Evolutionary conservation across 2,797 vertebrate genomes (phyloP).

Genomic region (Bothrops alternatus): DNA sequence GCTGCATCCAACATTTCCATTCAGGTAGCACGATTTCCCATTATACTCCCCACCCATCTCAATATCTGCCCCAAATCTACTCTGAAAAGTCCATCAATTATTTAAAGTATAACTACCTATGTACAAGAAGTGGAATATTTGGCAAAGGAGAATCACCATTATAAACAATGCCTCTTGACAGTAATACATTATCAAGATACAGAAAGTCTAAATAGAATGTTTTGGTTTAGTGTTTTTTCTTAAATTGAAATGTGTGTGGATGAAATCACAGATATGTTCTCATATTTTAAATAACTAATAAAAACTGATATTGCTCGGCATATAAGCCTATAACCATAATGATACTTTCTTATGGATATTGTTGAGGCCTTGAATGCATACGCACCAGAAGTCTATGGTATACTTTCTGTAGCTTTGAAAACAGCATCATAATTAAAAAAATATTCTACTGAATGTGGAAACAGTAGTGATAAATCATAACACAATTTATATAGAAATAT

Average conservation of each 20-base stretch:
- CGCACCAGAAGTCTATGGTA: background rate
- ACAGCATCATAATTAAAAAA: background rate
- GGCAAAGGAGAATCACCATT: background rate
- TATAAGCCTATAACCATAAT: background rate
- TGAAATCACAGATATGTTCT: background rate
- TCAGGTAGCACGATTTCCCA: background rate
- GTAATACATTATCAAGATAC: background rate
- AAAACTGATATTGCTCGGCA: background rate
- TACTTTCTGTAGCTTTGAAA: background rate
- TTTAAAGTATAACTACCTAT: background rate
- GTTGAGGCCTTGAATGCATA: background rate
- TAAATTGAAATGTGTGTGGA: background rate
- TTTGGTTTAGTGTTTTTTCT: background rate
- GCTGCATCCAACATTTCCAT: background rate
- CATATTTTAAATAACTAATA: background rate
- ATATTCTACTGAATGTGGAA: background rate
- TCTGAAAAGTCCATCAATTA: background rate
- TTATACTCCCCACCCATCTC: background rate
- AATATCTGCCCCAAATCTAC: background rate
- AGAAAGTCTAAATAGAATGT: background rate
- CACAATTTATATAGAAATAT: background rate
- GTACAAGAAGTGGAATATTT: background rate
- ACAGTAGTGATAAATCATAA: background rate
- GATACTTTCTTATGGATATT: background rate
- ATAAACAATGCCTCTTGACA: background rate